Evolutionary conservation across 2,888 invertebrate species (phyloP), one percentile per base, ranked within the genome.

Genomic region (Lochmaea crataegi): DNA sequence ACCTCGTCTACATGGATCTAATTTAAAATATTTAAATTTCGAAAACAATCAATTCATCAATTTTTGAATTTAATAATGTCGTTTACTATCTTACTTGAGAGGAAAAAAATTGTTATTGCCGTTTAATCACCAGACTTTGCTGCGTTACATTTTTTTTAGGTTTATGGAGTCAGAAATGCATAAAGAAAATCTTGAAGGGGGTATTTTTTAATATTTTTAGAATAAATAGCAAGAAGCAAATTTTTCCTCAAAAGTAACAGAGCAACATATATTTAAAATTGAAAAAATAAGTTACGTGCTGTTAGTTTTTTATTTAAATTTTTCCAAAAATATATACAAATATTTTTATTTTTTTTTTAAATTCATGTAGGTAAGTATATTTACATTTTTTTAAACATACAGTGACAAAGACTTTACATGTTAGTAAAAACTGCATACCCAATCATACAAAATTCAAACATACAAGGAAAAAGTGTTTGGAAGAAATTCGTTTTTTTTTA

Each of bases 1-100:
- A 80, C 86, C 84, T 72, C 84, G 80, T 68, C 78, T 76, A 78
- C 86, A 86, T 41, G 18, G 6, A 68, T 63, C 74, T 74, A 45
- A 57, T 68, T 10, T n/a, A 69, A 69, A 69, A 63, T 42, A 63
- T 63, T 69, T 48, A 26, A 67, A 53, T 53, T 53, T 53, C 53
- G 48, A 45, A 45, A 45, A 12, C n/a, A n/a, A n/a, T n/a, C n/a
- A n/a, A n/a, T n/a, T n/a, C n/a, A n/a, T n/a, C n/a, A n/a, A n/a
- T n/a, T n/a, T n/a, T n/a, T n/a, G n/a, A n/a, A n/a, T n/a, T n/a
- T n/a, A n/a, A n/a, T n/a, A n/a, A n/a, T n/a, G 14, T 45, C 45
- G 48, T 5, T n/a, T n/a, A n/a, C 6, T 48, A n/a, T 12, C 48
- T n/a, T n/a, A 48, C 48, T 48, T 48, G 12, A 48, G 3, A 48